phyloP scores from a whole-genome alignment of 2,797 vertebrate genomes.

The Paratrypauchen microcephalus region DNA sequence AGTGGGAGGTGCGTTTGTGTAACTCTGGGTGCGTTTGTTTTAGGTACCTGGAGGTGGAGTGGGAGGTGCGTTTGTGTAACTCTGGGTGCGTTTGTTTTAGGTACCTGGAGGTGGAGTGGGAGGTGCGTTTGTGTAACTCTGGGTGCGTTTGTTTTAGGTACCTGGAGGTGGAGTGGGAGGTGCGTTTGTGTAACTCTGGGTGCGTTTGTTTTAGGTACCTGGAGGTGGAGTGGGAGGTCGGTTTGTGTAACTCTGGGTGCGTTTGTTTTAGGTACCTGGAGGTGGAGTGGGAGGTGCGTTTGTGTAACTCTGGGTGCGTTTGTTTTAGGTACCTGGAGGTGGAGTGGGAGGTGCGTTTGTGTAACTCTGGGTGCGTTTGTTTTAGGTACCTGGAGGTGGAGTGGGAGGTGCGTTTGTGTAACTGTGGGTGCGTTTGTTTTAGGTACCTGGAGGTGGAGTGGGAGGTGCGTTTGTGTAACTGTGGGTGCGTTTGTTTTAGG shows the following conservation, averaged over 20 bases:
- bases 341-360: conserved; percentile 39
- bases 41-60: too few species aligned
- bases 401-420: conserved; percentile 96
- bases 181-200: too few species aligned
- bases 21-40: too few species aligned
- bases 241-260: too few species aligned
- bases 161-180: conserved; percentile 98
- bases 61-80: background rate
- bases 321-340: conserved; percentile 90
- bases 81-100: conserved; percentile 62
- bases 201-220: background rate
- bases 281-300: too few species aligned
- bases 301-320: conserved; percentile 6
- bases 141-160: conserved; percentile 79
- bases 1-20: too few species aligned
- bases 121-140: conserved; percentile 40
- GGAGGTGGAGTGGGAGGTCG: too few species aligned
- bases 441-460: background rate
- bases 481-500: too few species aligned
- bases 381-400: conserved; percentile 95
- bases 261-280: too few species aligned
- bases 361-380: conserved; percentile 21
- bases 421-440: background rate
- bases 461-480: too few species aligned
- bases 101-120: conserved; percentile 85